Conservation (phyloP, 2,888 invertebrate genomes). For the Nomada flava region DNA sequence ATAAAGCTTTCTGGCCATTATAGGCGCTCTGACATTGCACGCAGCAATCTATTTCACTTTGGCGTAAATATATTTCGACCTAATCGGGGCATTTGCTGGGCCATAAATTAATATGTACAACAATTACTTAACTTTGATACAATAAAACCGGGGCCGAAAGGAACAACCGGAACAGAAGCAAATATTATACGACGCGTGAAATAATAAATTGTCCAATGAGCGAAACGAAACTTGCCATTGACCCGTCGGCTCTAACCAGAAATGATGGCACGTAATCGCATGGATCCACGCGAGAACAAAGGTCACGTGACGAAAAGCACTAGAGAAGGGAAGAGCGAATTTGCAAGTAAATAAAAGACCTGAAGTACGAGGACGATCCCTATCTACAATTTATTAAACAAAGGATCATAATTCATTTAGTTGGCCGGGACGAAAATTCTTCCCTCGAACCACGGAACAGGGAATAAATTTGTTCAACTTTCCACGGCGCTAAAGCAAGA, state of each 20-base stretch:
- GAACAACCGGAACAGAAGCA: neutral
- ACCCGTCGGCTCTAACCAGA: conserved; percentile 63
- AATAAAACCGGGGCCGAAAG: neutral
- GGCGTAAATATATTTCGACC: neutral
- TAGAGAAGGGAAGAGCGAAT: conserved; percentile 23
- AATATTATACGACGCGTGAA: conserved; percentile 13
- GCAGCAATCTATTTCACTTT: no score
- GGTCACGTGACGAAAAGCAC: conserved; percentile 24
- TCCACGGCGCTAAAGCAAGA: no score
- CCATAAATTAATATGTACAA: no score
- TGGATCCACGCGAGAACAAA: conserved; percentile 46
- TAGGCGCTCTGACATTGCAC: no score
- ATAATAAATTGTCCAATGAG: conserved; percentile 33
- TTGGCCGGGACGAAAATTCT: no score
- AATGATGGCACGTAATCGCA: conserved; percentile 67
- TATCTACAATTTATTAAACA: conserved; percentile 2
- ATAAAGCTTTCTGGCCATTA: neutral
- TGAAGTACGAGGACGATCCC: neutral
- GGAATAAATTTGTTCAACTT: no score
- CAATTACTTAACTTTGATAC: neutral
- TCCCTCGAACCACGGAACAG: no score
- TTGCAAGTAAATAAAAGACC: conserved; percentile 8
- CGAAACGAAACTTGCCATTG: conserved; percentile 53
- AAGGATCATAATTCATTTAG: neutral
- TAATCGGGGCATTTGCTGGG: neutral